Conservation (phyloP, 2,888 invertebrate genomes). For the Lamellibrachia columna region DNA sequence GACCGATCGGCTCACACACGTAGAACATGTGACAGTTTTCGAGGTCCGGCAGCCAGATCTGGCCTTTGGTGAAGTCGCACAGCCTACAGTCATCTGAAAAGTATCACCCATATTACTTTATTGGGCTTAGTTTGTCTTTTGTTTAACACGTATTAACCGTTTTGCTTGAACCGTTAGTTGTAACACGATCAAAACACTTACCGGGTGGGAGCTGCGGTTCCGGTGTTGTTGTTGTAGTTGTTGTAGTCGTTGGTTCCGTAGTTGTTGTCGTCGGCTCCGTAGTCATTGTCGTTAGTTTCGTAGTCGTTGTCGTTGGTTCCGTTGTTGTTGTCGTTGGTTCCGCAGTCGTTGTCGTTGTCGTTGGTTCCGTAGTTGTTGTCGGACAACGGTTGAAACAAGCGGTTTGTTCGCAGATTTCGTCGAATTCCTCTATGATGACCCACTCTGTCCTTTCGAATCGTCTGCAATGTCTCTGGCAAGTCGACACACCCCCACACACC, state of each 20-base stretch:
- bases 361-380: not conserved
- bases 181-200: too few relatives aligned
- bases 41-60: not conserved
- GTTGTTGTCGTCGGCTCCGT: not conserved
- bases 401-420: not conserved
- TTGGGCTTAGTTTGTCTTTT: too few relatives aligned
- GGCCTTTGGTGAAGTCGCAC: not conserved
- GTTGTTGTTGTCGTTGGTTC: too few relatives aligned
- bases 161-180: too few relatives aligned
- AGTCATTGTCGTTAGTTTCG: not conserved
- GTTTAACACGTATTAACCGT: too few relatives aligned
- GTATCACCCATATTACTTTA: too few relatives aligned
- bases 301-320: not conserved
- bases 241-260: not conserved
- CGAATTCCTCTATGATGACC: not conserved
- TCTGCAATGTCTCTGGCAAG: not conserved
- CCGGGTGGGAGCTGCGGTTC: not conserved
- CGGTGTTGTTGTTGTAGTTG: not conserved
- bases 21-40: constrained; percentile 1
- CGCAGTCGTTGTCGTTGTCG: not conserved
- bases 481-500: not conserved
- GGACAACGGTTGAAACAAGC: not conserved
- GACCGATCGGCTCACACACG: constrained; percentile 2
- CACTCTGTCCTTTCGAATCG: not conserved
- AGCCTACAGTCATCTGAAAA: not conserved